Percentiles rank a stretch among this genome's conserved stretches.
Evolutionary conservation across 2,113 vertebrate genomes (phyloP).

Genomic region (Xenopus laevis): DNA sequence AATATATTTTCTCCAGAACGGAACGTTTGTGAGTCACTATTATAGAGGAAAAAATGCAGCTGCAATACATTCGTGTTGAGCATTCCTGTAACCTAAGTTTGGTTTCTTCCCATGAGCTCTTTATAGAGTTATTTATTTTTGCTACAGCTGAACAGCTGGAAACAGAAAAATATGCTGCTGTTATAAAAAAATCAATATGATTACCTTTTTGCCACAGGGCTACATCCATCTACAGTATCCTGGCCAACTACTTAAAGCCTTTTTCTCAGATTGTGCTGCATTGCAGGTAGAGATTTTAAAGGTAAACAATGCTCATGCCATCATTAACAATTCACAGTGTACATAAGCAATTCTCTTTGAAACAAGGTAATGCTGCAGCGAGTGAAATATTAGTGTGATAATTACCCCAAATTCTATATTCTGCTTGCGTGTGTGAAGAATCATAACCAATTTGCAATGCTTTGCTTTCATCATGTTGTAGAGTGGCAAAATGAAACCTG

Average conservation of each 20-base stretch:
- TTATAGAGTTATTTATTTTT: slow-evolving; percentile 33
- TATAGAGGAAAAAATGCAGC: slow-evolving; percentile 16
- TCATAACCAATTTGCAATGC: too few species aligned
- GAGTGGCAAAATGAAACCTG: too few species aligned
- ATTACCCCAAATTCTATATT: too few species aligned
- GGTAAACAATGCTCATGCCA: not conserved
- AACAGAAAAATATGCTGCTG: slow-evolving; percentile 30
- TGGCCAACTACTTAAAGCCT: slow-evolving; percentile 18
- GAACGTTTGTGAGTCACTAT: not conserved
- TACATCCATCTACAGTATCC: slow-evolving; percentile 26
- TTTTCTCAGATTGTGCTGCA: slow-evolving; percentile 29
- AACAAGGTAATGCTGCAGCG: too few species aligned
- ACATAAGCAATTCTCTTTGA: not conserved
- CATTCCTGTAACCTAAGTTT: slow-evolving; percentile 1
- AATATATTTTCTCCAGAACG: slow-evolving; percentile 1
- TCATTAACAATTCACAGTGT: slow-evolving; percentile 9
- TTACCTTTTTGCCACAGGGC: slow-evolving; percentile 42
- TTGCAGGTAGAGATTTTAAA: slow-evolving; percentile 21
- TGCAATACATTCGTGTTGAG: slow-evolving; percentile 6
- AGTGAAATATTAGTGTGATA: too few species aligned
- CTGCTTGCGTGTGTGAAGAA: too few species aligned
- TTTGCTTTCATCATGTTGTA: too few species aligned
- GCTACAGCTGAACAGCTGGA: slow-evolving; percentile 34
- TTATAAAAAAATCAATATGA: slow-evolving; percentile 40
- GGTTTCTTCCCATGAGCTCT: slow-evolving; percentile 22